phyloP scores from a whole-genome alignment of 2,113 vertebrate genomes.

The Anolis carolinensis region DNA sequence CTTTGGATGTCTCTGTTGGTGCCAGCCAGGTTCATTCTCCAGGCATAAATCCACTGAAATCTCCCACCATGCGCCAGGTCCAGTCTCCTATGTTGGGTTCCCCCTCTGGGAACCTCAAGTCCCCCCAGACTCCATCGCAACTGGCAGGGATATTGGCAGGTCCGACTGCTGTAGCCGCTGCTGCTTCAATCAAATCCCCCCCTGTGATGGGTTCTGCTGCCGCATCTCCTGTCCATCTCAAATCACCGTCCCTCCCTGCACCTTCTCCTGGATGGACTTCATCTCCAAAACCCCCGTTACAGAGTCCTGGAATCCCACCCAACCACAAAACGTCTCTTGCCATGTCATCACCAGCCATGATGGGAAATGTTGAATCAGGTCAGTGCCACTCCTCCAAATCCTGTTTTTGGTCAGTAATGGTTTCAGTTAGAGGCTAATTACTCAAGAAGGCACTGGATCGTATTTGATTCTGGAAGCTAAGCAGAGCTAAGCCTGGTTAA shows the following conservation, averaged over 20 bases:
- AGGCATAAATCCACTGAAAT: conserved; percentile 94
- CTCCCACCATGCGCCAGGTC: conserved; percentile 95
- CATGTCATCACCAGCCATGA: conserved; percentile 96
- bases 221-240: conserved; percentile 98
- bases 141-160: conserved; percentile 95
- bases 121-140: conserved; percentile 97
- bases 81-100: conserved; percentile 98
- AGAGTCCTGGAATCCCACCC: conserved; percentile 95
- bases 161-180: conserved; percentile 85
- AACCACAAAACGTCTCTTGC: conserved; percentile 90
- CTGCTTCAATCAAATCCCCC: conserved; percentile 96
- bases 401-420: background rate
- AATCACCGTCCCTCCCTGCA: conserved; percentile 96
- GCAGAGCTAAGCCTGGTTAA: no score
- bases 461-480: no score
- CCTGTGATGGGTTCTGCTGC: conserved; percentile 97
- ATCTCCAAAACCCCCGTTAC: conserved; percentile 96
- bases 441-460: no score
- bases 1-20: conserved; percentile 89
- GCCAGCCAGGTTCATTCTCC: conserved; percentile 94
- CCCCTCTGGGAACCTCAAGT: conserved; percentile 97
- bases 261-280: conserved; percentile 98
- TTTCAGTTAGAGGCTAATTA: no score
- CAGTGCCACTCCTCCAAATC: conserved; percentile 26
- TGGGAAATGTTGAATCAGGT: conserved; percentile 93